Evolutionary conservation across 2,888 invertebrate species (phyloP), one percentile per base, ranked within the genome.

Genomic region (Spicauda simplicius): DNA sequence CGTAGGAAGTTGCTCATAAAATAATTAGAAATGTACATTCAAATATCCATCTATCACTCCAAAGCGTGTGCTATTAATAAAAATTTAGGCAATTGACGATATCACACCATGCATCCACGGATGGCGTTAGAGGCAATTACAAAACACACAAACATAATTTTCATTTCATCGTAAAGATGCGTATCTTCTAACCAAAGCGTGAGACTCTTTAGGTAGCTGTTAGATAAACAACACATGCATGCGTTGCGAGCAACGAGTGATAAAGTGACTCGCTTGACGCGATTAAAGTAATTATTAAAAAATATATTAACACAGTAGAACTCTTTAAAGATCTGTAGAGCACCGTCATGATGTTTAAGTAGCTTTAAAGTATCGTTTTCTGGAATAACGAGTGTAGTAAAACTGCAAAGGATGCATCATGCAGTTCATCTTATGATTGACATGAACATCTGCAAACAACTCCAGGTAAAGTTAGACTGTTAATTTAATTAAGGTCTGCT

Each of bases 111-210:
- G 72, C 73, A 83, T 81, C 73, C 76, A 80, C 78, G 82, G 84
- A 86, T 83, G 79, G 81, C 81, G 85, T 84, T 86, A 83, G 75
- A 80, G 79, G 83, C 82, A 84, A 88, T 88, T 86, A 86, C 81
- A 81, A 82, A 85, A 83, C 77, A 80, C 80, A 84, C 80, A 84
- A 79, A 81, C 79, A 83, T 84, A 78, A 81, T 72, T 74, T 80
- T 80, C 73, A 79, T 80, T 79, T 81, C 81, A 83, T 85, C 84
- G 76, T 83, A 83, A 84, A 87, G 88, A 90, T 90, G 72, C 71
- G 70, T 86, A 90, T 90, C 88, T 80, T 64, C 68, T 4, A 77
- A 68, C 70, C 75, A 68, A 85, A 84, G 86, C 87, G 88, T 88
- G 88, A 88, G 88, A 89, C 73, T 82, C 80, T 84, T 85, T 83